These are phyloP conservation scores for Bombus haemorrhoidalis DNA, from an alignment of 1,140 invertebrate genomes.

Conservation along the genomic window DNA sequence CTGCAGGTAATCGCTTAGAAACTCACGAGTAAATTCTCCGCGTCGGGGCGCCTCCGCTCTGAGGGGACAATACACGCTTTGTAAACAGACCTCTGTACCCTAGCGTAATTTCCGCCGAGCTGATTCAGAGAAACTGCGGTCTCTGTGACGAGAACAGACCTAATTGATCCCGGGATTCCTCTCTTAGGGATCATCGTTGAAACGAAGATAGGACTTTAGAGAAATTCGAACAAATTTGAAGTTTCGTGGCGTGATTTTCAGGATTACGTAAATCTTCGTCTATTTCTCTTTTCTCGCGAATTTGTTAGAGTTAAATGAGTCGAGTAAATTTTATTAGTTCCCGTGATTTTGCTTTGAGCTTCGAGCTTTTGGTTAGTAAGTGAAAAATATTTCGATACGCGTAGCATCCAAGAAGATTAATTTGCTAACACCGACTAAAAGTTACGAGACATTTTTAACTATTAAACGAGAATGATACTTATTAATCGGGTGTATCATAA, in stretches of 20 bases:
- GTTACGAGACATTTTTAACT: too few species aligned
- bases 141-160: background rate
- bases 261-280: background rate
- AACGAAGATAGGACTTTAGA: background rate
- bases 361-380: too few species aligned
- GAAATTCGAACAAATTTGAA: background rate
- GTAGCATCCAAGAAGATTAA: too few species aligned
- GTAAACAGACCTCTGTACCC: constrained; percentile 31
- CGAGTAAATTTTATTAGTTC: background rate
- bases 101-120: constrained; percentile 42
- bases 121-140: background rate
- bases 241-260: too few species aligned
- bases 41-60: too few species aligned
- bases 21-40: constrained; percentile 39
- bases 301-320: background rate
- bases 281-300: background rate
- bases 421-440: too few species aligned
- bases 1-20: constrained; percentile 52
- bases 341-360: background rate
- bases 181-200: background rate
- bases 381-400: too few species aligned
- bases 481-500: too few species aligned
- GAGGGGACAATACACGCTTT: constrained; percentile 28
- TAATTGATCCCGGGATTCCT: constrained; percentile 9
- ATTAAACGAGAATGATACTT: too few species aligned